Base-by-base conservation (phyloP, 2,797 vertebrate species). In the Trematomus bernacchii region DNA sequence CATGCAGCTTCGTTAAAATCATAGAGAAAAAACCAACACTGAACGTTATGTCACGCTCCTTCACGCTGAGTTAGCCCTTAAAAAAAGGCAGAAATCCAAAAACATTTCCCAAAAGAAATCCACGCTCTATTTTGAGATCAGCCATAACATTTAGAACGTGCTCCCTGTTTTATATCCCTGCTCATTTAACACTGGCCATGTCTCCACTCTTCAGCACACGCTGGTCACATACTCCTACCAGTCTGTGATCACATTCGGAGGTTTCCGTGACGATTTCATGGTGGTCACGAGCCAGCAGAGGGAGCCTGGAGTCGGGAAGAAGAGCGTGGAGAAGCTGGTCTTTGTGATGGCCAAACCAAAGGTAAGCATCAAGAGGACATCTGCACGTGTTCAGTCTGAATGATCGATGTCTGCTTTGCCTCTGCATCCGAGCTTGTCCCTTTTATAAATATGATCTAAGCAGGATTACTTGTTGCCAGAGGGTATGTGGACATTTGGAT, bases 251-350 rank as follows among this genome's bases (percentile, higher is more conserved):
- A 99, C 97, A 19, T 99, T 99, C 58, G 98, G 98, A 63, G 97
- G 98, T 60, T 98, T 91, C 88, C 94, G 94, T 55, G 96, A 99
- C 16, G 97, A 99, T 82, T 98, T 99, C 93, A 96, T 99, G 97
- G 92, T 97, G 89, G 97, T 99, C 55, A 95, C 95, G 52, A 96
- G 95, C 93, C 95, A 96, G 88, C 92, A 58, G 85, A 95, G 94
- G 89, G 97, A 98, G 77, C 94, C 94, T 6, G 94, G 87, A 71
- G 94, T 93, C 68, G 95, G 94, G 51, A 98, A 96, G 94, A 95
- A 91, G 80, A 95, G 92, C 21, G 93, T 94, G 84, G 96, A 98
- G 90, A 99, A 98, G 90, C 73, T 98, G 71, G 88, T 96, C 79
- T 99, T 98, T 89, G 93, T 89, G 16, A 96, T 98, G 96, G 91